Evolutionary conservation across 2,888 invertebrate genomes (phyloP).

Genomic region (Sinelater perroti): DNA sequence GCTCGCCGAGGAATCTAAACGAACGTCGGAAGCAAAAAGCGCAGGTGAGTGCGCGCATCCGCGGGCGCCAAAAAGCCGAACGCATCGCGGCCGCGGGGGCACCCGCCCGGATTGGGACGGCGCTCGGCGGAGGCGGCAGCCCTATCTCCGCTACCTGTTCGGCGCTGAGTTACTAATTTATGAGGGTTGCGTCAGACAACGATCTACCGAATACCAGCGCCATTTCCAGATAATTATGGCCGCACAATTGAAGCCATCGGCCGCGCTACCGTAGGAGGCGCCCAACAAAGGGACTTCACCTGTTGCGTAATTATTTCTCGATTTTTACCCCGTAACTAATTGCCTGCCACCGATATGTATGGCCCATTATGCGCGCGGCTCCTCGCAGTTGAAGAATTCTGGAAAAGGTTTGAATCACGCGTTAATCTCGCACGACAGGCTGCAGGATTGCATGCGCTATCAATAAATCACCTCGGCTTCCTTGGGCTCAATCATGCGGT

Average conservation of each 20-base stretch:
- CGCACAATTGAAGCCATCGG: slow-evolving; percentile 23
- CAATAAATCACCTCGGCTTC: no score
- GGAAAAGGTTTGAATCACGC: no score
- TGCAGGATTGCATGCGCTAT: no score
- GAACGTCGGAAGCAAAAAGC: no score
- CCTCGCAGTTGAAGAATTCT: no score
- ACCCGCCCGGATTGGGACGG: neutral
- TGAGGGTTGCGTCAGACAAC: slow-evolving; percentile 32
- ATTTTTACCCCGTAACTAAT: slow-evolving; percentile 15
- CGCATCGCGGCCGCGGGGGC: neutral
- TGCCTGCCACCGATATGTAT: slow-evolving; percentile 1
- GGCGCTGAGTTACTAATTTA: slow-evolving; percentile 31
- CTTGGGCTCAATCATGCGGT: no score
- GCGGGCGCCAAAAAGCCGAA: neutral
- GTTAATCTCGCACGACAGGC: no score
- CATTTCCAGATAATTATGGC: slow-evolving; percentile 27
- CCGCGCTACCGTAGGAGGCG: slow-evolving; percentile 24
- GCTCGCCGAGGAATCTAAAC: no score
- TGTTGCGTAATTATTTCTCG: slow-evolving; percentile 27
- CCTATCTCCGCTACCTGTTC: slow-evolving; percentile 15
- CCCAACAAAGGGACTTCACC: slow-evolving; percentile 23
- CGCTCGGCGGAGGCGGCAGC: neutral
- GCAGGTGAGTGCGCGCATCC: neutral
- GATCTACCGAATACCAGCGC: slow-evolving; percentile 31
- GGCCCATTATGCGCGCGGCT: no score